Evolutionary conservation across 2,113 vertebrate species (phyloP).

Genomic region (Tragelaphus strepsiceros): DNA sequence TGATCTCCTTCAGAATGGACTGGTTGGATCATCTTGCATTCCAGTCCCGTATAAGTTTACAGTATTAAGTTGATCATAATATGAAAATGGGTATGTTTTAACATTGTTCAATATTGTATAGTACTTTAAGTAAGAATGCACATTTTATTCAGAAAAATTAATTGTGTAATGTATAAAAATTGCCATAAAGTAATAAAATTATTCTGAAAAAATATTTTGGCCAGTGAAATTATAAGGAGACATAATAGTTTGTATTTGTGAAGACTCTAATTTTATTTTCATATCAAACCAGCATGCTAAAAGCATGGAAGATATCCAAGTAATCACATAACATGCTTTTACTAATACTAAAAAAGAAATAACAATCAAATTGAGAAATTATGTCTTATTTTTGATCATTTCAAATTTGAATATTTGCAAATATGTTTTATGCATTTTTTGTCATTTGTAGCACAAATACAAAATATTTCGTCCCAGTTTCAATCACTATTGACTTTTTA

Average conservation of each 20-base stretch:
- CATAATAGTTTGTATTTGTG: not conserved
- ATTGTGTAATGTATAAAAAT: not conserved
- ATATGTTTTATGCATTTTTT: not conserved
- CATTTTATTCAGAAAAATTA: constrained; percentile 16
- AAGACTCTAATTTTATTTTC: constrained; percentile 39
- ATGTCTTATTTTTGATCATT: constrained; percentile 25
- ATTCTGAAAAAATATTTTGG: not conserved
- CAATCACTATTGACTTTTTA: not conserved
- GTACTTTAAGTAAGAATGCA: constrained; percentile 43
- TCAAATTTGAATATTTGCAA: constrained; percentile 50
- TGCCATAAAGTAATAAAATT: not conserved
- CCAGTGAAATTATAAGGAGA: constrained; percentile 13
- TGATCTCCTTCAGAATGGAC: too few species aligned
- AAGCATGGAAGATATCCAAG: not conserved
- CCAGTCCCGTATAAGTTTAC: not conserved
- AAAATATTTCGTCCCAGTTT: not conserved
- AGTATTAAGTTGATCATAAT: constrained; percentile 50
- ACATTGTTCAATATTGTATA: constrained; percentile 38
- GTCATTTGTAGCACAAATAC: not conserved
- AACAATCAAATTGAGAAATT: not conserved
- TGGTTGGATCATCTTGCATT: too few species aligned
- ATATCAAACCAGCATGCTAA: not conserved
- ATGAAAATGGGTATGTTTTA: constrained; percentile 50
- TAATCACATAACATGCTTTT: constrained; percentile 25
- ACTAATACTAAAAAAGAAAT: constrained; percentile 35